Conservation (phyloP, 2,888 invertebrate species). For the Reticulitermes lucifugus region DNA sequence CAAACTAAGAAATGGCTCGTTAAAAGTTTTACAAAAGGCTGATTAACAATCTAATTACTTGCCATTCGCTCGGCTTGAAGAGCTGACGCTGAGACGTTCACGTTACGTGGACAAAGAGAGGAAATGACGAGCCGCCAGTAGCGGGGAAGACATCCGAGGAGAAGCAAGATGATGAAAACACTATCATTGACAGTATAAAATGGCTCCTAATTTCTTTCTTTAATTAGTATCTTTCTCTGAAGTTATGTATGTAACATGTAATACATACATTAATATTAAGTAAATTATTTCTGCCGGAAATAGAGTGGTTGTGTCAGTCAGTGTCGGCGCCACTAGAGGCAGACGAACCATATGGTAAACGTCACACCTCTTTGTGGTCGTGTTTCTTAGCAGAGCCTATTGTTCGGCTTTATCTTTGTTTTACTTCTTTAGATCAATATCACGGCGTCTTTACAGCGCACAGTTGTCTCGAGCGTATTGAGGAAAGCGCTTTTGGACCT, state of each 20-base stretch:
- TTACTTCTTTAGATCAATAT: background rate
- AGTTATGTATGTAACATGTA: background rate
- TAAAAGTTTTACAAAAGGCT: constrained; percentile 18
- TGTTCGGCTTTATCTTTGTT: constrained; percentile 6
- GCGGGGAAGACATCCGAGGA: too few relatives aligned
- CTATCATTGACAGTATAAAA: background rate
- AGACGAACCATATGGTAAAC: constrained; percentile 14
- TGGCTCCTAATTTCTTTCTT: background rate
- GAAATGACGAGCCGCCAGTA: background rate
- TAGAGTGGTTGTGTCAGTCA: background rate
- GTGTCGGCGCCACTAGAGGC: background rate
- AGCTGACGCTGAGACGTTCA: background rate
- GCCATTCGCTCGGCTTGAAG: background rate
- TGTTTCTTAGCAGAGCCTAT: constrained; percentile 5
- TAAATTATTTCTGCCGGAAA: background rate
- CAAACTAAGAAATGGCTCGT: constrained; percentile 23
- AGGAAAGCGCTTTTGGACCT: too few relatives aligned
- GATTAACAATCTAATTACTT: constrained; percentile 26
- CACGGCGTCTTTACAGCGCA: background rate
- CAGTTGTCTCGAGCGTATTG: too few relatives aligned
- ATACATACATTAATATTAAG: background rate
- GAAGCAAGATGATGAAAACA: background rate
- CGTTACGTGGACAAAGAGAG: background rate
- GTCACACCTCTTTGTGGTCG: constrained; percentile 22
- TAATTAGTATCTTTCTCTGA: background rate